A percentile compares a stretch with the other conserved stretches of the same genome.
These are phyloP conservation scores for Sarcophaga subvicina DNA, from an alignment of 2,888 invertebrate species.

Conservation along the genomic window DNA sequence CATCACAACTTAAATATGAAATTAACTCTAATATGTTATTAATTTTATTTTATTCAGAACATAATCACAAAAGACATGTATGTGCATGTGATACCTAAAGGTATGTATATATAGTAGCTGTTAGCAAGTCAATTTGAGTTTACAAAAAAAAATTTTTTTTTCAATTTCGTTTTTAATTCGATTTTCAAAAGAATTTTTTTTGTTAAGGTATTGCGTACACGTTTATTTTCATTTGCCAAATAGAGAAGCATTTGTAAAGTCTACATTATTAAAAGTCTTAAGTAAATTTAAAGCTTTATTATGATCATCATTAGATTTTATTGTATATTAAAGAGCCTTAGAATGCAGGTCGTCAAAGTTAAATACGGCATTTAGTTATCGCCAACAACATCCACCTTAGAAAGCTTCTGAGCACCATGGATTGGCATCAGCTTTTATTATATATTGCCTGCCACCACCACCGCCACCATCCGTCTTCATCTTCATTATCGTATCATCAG, in stretches of 20 bases:
- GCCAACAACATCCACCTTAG: conserved; percentile 2
- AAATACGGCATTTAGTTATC: conserved; percentile 43
- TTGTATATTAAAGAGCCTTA: conserved; percentile 51
- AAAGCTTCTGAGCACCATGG: not conserved
- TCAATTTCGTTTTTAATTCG: conserved; percentile 12
- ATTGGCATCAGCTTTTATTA: not conserved
- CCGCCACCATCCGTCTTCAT: not conserved
- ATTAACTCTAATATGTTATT: too few relatives aligned
- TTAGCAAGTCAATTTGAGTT: too few relatives aligned
- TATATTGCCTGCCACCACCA: not conserved
- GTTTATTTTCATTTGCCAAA: conserved; percentile 29
- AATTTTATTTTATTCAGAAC: too few relatives aligned
- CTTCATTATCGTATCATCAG: not conserved
- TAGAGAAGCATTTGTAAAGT: conserved; percentile 15
- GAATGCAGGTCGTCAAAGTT: conserved; percentile 55
- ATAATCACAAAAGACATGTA: too few relatives aligned
- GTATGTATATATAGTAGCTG: too few relatives aligned
- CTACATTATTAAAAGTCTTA: conserved; percentile 29
- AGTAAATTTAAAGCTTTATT: conserved; percentile 53
- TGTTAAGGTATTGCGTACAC: not conserved
- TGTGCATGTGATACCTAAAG: too few relatives aligned
- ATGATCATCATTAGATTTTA: conserved; percentile 59
- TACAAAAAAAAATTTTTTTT: not conserved
- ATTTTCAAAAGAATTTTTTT: not conserved
- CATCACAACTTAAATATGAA: too few relatives aligned